Percentiles rank a stretch among this genome's conserved stretches.
phyloP scores from a whole-genome alignment of 1,140 invertebrate genomes.

The Melanaphis sacchari region DNA sequence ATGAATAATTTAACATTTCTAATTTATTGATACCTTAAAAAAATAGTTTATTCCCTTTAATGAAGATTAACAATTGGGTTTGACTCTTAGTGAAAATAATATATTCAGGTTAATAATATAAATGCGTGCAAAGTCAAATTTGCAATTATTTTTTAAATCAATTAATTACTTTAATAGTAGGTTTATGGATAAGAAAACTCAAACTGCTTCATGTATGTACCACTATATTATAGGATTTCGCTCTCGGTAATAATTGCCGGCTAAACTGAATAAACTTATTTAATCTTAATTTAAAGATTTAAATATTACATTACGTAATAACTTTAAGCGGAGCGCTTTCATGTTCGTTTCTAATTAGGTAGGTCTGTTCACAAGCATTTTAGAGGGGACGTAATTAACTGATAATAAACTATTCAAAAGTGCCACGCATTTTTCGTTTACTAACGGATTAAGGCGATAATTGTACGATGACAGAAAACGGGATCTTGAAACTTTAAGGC shows the following conservation, averaged over 20 bases:
- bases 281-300: not conserved
- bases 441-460: not conserved
- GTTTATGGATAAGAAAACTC: not conserved
- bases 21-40: not conserved
- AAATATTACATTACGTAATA: not conserved
- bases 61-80: not conserved
- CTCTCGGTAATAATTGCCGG: not conserved
- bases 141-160: not conserved
- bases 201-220: not conserved
- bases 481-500: not conserved
- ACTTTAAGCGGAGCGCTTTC: not conserved
- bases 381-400: not conserved
- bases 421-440: constrained; percentile 14
- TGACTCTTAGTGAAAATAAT: not conserved
- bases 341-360: not conserved
- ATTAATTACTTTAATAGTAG: not conserved
- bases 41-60: not conserved
- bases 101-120: not conserved
- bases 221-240: not conserved
- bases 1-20: constrained; percentile 8
- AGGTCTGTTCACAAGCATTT: not conserved
- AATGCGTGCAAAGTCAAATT: not conserved
- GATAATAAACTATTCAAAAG: constrained; percentile 5
- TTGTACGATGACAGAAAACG: not conserved
- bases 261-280: not conserved